Percentiles rank a stretch among this genome's conserved stretches.
These are phyloP conservation scores for Drosophila demipolita DNA, from an alignment of 2,888 invertebrate genomes.

Conservation along the genomic window DNA sequence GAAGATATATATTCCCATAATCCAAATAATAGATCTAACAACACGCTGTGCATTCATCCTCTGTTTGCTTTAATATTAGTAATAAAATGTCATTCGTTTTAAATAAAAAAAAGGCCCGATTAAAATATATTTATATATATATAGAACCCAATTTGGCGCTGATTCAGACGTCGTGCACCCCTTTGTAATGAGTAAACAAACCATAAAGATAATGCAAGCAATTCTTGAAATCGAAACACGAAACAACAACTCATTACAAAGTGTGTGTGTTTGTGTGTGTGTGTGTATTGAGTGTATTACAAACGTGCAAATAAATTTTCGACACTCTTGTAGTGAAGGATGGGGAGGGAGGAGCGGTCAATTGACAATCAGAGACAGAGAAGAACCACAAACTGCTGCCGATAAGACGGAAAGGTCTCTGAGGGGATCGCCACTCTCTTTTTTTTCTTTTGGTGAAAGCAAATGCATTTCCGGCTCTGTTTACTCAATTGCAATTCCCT, in stretches of 20 bases:
- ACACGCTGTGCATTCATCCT: background rate
- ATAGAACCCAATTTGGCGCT: background rate
- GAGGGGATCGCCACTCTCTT: conserved; percentile 3
- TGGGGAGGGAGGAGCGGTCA: conserved; percentile 8
- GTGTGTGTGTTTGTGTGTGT: background rate
- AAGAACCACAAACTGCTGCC: conserved; percentile 11
- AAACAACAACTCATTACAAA: conserved; percentile 37
- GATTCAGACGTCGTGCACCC: conserved; percentile 24
- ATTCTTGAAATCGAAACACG: conserved; percentile 11
- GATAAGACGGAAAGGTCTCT: conserved; percentile 40
- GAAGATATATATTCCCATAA: no score
- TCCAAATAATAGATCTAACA: no score
- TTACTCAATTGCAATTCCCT: conserved; percentile 73
- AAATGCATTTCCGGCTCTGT: conserved; percentile 78
- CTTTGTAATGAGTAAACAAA: conserved; percentile 37
- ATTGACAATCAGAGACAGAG: conserved; percentile 25
- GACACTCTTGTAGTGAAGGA: background rate
- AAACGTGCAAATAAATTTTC: conserved; percentile 48
- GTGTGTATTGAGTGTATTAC: conserved; percentile 27
- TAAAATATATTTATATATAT: background rate
- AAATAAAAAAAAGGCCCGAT: background rate
- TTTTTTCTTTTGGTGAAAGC: conserved; percentile 60
- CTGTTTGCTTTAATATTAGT: background rate
- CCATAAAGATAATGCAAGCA: conserved; percentile 33
- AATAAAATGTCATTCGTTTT: background rate